phyloP scores from a whole-genome alignment of 1,140 invertebrate species.

The Heliothis virescens region DNA sequence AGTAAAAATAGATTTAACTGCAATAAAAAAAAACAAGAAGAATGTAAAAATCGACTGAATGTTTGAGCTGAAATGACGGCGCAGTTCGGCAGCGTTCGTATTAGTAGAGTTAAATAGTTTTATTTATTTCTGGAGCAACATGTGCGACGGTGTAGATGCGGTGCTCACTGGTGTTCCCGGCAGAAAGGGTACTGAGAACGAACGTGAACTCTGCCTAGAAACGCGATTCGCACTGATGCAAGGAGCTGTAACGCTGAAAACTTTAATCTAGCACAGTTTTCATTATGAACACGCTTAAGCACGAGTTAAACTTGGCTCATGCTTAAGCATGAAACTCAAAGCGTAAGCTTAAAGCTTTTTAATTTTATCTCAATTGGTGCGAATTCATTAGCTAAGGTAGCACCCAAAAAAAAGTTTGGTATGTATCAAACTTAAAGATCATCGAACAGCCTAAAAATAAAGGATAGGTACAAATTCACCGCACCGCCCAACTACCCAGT shows the following conservation, averaged over 20 bases:
- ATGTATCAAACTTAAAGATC: no score
- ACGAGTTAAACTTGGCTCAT: no score
- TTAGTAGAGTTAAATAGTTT: conserved; percentile 42
- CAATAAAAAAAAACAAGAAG: conserved; percentile 18
- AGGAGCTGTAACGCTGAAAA: not conserved
- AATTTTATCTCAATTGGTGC: not conserved
- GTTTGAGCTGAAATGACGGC: not conserved
- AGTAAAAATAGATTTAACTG: conserved; percentile 18
- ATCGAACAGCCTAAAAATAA: no score
- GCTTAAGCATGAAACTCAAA: no score
- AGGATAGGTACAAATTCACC: not conserved
- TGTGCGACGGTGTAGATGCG: conserved; percentile 11
- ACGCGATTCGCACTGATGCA: not conserved
- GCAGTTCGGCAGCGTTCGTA: conserved; percentile 21
- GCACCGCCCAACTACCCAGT: not conserved
- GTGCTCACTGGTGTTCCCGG: not conserved
- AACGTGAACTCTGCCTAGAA: conserved; percentile 10
- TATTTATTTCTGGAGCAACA: conserved; percentile 48
- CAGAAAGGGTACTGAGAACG: not conserved
- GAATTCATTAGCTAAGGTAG: not conserved
- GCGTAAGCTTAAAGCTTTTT: not conserved
- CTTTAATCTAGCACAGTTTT: not conserved
- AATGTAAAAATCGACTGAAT: conserved; percentile 20
- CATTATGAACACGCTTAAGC: no score
- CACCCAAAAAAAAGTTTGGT: no score